A percentile compares a stretch with the other conserved stretches of the same genome.
Evolutionary conservation across 2,113 vertebrate species (phyloP).

Genomic region (Puntigrus tetrazona): DNA sequence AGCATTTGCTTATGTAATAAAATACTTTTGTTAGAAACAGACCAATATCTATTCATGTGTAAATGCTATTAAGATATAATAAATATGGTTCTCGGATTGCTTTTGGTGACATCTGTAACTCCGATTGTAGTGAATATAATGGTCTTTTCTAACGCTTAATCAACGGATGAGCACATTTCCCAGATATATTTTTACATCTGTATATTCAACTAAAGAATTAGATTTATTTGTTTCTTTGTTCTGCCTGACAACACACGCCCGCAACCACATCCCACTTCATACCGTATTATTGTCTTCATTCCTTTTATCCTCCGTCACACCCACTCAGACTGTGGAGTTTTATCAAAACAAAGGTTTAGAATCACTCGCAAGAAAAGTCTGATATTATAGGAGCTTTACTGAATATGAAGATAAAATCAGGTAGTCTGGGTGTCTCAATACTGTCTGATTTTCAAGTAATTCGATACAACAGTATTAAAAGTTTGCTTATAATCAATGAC

Average conservation of each 20-base stretch:
- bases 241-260: background rate
- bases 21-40: background rate
- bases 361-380: background rate
- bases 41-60: background rate
- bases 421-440: background rate
- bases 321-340: slow-evolving; percentile 11
- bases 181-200: background rate
- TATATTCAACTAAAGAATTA: background rate
- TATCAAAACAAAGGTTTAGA: background rate
- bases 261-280: background rate
- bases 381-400: slow-evolving; percentile 5
- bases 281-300: background rate
- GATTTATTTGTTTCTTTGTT: background rate
- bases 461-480: background rate
- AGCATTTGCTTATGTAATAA: background rate
- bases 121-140: background rate
- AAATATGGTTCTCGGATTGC: background rate
- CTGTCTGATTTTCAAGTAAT: background rate
- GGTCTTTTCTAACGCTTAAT: background rate
- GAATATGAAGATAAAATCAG: background rate
- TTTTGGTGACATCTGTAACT: background rate
- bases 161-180: background rate
- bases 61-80: background rate
- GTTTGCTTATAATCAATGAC: background rate
- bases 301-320: background rate